Evolutionary conservation across 1,140 invertebrate genomes (phyloP), one percentile per base, ranked within the genome.

Genomic region (Cataglyphis hispanica): DNA sequence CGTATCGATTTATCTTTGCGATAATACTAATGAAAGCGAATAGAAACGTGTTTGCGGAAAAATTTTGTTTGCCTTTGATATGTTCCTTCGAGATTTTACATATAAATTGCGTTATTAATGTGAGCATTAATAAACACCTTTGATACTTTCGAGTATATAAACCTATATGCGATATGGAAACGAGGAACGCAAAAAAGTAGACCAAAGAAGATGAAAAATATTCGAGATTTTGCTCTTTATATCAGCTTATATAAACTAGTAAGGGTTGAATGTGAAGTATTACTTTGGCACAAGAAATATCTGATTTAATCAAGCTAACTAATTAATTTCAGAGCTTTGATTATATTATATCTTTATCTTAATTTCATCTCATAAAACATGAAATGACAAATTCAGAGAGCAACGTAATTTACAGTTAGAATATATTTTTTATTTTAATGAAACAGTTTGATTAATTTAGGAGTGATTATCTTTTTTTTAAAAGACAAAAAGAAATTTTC

Each of bases 51-150:
- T 83, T 72, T 83, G 67, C 25, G 43, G 53, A 83, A 60, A 67
- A 83, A 74, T 83, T 61, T 60, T 60, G 53, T 74, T 83, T 83
- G 53, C 53, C 37, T 83, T 83, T 74, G 78, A 83, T 74, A 74
- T 37, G 53, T 74, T 83, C 53, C 67, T 83, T 60, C 66, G 78
- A 83, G 78, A 74, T 83, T 83, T 83, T 83, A 83, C 78, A 83
- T 83, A 83, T 83, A 83, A 83, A 83, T 83, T 72, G 67, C 53
- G 78, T 83, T 83, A 83, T 83, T 83, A 83, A 83, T 83, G 53
- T 43, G 53, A 83, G 60, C 56, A 56, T 46, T 83, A 74, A 83
- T 83, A 56, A 83, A 83, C 53, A 74, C 78, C 67, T 74, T 83
- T 83, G 78, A 83, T 83, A 74, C 27, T 43, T 83, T 60, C 37